Evolutionary conservation across 2,888 invertebrate species (phyloP).

Genomic region (Ochropleura plecta): DNA sequence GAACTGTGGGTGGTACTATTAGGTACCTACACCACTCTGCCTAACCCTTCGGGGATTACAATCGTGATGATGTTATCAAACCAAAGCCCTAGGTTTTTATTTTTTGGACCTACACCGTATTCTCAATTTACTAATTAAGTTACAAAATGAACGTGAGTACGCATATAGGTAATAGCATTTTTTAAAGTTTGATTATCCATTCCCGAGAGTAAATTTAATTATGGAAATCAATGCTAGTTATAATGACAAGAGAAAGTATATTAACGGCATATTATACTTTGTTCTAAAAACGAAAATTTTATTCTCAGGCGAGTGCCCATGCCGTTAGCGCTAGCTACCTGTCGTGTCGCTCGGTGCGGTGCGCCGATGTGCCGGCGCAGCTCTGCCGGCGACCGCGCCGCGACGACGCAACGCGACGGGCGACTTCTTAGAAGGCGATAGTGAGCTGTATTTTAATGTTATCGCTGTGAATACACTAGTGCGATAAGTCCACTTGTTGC

Average conservation of each 20-base stretch:
- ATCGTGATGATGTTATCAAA: neutral
- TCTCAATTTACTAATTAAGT: conserved; percentile 18
- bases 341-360: conserved; percentile 75
- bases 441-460: conserved; percentile 88
- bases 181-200: conserved; percentile 46
- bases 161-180: conserved; percentile 33
- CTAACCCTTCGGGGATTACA: too few species aligned
- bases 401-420: conserved; percentile 66
- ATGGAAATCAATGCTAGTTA: conserved; percentile 69
- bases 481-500: conserved; percentile 86
- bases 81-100: neutral
- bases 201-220: conserved; percentile 69
- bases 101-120: neutral
- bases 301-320: conserved; percentile 83
- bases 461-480: conserved; percentile 85
- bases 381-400: conserved; percentile 65
- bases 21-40: neutral
- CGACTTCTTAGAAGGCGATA: conserved; percentile 88
- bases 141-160: conserved; percentile 4
- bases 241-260: conserved; percentile 80
- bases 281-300: conserved; percentile 84
- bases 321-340: conserved; percentile 90
- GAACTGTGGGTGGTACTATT: too few species aligned
- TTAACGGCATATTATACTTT: conserved; percentile 79
- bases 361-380: conserved; percentile 55